Percentiles rank a stretch among this genome's conserved stretches.
Evolutionary conservation across 30 jellyfish, hydroid and myxozoan genomes (phyloP).

Genomic region (Mastigias papua): DNA sequence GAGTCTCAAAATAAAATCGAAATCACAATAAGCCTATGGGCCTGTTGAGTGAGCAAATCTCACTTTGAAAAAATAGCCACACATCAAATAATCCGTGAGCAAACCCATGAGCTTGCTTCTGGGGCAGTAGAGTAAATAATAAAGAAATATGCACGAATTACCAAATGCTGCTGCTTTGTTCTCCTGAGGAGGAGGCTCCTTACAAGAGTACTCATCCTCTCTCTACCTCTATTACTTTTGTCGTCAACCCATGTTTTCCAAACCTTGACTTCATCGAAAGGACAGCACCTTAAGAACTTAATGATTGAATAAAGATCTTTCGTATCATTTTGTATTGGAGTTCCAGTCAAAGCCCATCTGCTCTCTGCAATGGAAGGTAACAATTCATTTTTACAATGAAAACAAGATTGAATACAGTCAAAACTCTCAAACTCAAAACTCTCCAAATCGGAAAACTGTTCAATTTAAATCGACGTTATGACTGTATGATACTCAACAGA

Average conservation of each 20-base stretch:
- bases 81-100: too few species aligned
- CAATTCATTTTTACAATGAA: neutral
- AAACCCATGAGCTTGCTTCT: too few species aligned
- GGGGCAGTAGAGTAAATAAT: neutral
- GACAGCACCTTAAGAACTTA: conserved; percentile 89
- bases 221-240: conserved; percentile 70
- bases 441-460: too few species aligned
- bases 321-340: conserved; percentile 92
- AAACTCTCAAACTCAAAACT: too few species aligned
- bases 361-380: conserved; percentile 54
- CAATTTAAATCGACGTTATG: too few species aligned
- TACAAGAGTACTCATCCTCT: conserved; percentile 83
- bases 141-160: neutral
- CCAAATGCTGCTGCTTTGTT: conserved; percentile 95
- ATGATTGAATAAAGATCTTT: conserved; percentile 85
- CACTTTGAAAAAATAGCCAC: too few species aligned
- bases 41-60: too few species aligned
- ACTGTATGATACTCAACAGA: too few species aligned
- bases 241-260: conserved; percentile 92
- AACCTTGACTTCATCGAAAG: conserved; percentile 86
- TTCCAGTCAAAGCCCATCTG: conserved; percentile 97
- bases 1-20: too few species aligned
- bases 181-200: conserved; percentile 82
- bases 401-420: too few species aligned
- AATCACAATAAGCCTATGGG: too few species aligned